phyloP scores from a whole-genome alignment of 2,797 vertebrate genomes.

The Sebastes hopkinsi region DNA sequence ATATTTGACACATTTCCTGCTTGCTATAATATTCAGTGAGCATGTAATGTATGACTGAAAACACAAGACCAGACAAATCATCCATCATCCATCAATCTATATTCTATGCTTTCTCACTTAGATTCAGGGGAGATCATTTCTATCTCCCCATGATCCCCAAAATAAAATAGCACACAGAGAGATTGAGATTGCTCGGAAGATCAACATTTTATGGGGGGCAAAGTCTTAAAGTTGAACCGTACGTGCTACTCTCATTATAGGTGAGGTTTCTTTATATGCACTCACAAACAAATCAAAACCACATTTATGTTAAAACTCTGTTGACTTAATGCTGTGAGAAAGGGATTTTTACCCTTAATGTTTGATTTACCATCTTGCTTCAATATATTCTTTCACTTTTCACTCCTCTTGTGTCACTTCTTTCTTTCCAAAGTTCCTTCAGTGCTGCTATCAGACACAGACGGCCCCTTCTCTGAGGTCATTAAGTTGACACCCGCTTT shows the following conservation, averaged over 20 bases:
- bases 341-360: background rate
- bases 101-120: background rate
- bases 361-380: background rate
- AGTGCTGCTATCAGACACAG: constrained; percentile 23
- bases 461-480: constrained; percentile 26
- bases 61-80: background rate
- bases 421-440: background rate
- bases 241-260: background rate
- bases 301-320: background rate
- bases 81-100: background rate
- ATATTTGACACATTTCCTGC: background rate
- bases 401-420: background rate
- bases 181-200: background rate
- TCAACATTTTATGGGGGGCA: background rate
- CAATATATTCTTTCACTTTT: background rate
- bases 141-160: no score
- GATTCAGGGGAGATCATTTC: no score
- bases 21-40: background rate
- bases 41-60: background rate
- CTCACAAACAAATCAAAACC: background rate
- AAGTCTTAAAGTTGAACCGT: background rate
- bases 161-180: background rate
- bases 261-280: background rate
- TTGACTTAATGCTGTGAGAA: background rate
- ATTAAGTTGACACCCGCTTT: constrained; percentile 27